phyloP scores from a whole-genome alignment of 1,140 invertebrate genomes.

The Drosophila rhopaloa region DNA sequence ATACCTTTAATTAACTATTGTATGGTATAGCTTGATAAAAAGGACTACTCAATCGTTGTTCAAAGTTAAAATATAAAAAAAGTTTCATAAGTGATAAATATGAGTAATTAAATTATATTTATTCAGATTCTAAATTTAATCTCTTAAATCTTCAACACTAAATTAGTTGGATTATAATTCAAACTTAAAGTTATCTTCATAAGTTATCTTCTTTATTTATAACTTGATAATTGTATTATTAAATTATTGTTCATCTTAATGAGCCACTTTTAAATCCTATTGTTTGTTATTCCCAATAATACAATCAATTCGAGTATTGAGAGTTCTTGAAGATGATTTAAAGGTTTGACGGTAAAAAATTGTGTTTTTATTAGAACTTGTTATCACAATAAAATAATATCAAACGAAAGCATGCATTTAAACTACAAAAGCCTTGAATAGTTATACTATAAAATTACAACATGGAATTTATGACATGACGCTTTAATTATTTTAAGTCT shows the following conservation, averaged over 20 bases:
- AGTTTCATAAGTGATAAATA: neutral
- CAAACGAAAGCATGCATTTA: neutral
- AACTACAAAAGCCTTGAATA: neutral
- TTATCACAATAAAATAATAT: neutral
- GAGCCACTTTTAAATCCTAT: neutral
- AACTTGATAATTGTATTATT: neutral
- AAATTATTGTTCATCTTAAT: neutral
- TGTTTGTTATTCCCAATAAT: conserved; percentile 22
- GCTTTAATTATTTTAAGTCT: conserved; percentile 24
- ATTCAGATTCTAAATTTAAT: neutral
- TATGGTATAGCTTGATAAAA: neutral
- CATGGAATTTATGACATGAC: conserved; percentile 22
- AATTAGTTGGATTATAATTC: too few species aligned
- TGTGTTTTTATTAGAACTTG: conserved; percentile 23
- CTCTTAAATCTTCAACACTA: too few species aligned
- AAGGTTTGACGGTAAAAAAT: neutral
- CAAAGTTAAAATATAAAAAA: neutral
- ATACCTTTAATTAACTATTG: neutral
- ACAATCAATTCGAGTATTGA: conserved; percentile 1
- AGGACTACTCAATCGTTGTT: too few species aligned
- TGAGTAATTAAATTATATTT: neutral
- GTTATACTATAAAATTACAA: neutral
- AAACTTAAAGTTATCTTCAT: too few species aligned
- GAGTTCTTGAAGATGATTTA: conserved; percentile 3
- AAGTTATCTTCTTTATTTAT: neutral